Evolutionary conservation across 2,113 vertebrate genomes (phyloP), one percentile per base, ranked within the genome.

Genomic region (Ciconia stormi): DNA sequence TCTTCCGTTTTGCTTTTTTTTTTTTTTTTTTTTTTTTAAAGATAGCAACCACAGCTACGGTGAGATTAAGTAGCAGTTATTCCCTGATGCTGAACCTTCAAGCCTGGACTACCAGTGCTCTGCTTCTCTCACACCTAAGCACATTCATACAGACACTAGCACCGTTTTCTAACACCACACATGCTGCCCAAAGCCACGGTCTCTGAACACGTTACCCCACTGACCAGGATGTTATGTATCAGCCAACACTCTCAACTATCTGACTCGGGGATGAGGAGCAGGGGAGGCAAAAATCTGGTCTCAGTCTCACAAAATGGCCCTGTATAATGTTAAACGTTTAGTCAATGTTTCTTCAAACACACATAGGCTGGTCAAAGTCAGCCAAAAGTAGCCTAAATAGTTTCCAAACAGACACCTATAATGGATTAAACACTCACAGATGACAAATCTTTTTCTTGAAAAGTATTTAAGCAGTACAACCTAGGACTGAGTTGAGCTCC

Each of bases 401-500:
- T 84, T 96, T 93, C 63, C 58, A 69, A 82, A 58, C 12, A 91
- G 82, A 93, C 11, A 73, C 16, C 40, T 63, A 49, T 36, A 79
- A 89, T 61, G 63, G 52, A 82, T 87, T 86, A 94, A 89, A 63
- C n/a, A 78, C 32, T 91, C 93, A 53, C 25, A 87, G 38, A 67
- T 88, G 72, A 81, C 52, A 63, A 69, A 11, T n/a, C 26, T 72
- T n/a, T 58, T 94, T 63, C 74, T 76, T 44, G 16, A 81, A 46
- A 30, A 93, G 53, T 55, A 76, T 66, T 95, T 38, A 78, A 83
- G 76, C 62, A 94, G 22, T 77, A 94, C 80, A 95, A 63, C 11
- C 20, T 52, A 32, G 15, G n/a, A 29, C 30, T 72, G 26, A 86
- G 49, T 11, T 20, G 17, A 72, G 42, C 34, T 93, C 17, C 13